These are phyloP conservation scores for Leucophenga montana DNA, from an alignment of 2,888 invertebrate genomes.

Conservation along the genomic window DNA sequence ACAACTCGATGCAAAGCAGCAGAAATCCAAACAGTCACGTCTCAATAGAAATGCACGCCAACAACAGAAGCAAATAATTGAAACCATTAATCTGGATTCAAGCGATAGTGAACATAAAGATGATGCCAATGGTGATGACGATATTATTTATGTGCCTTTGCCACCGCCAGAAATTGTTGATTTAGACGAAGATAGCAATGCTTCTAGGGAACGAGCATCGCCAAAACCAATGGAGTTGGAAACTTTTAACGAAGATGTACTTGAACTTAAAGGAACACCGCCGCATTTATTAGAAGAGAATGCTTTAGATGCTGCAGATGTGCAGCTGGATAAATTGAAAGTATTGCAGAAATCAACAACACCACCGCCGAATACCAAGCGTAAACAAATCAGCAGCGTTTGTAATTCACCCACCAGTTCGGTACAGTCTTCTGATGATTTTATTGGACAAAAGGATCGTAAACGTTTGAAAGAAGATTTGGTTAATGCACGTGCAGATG, in stretches of 20 bases:
- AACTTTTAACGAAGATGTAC: neutral
- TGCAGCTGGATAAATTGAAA: slow-evolving; percentile 40
- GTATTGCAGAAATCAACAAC: no score
- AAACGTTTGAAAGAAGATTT: slow-evolving; percentile 57
- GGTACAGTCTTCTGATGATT: slow-evolving; percentile 70
- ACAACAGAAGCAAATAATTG: slow-evolving; percentile 34
- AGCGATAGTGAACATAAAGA: slow-evolving; percentile 48
- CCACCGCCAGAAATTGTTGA: slow-evolving; percentile 64
- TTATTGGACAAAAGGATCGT: slow-evolving; percentile 70
- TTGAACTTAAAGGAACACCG: neutral
- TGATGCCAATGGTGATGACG: slow-evolving; percentile 64
- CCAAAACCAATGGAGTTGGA: neutral
- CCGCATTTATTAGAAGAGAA: slow-evolving; percentile 58
- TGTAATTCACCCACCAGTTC: slow-evolving; percentile 67
- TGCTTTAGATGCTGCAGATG: slow-evolving; percentile 62
- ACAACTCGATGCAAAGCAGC: slow-evolving; percentile 59
- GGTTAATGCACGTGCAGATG: slow-evolving; percentile 54
- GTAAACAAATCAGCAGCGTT: slow-evolving; percentile 47
- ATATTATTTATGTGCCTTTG: slow-evolving; percentile 65
- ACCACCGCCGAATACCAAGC: neutral
- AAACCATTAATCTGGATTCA: slow-evolving; percentile 55
- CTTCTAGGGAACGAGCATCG: slow-evolving; percentile 48
- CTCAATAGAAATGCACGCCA: slow-evolving; percentile 44
- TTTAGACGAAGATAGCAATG: slow-evolving; percentile 66
- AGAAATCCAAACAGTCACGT: slow-evolving; percentile 59